Evolutionary conservation across 2,797 vertebrate genomes (phyloP).

Genomic region (Pelodytes ibericus): DNA sequence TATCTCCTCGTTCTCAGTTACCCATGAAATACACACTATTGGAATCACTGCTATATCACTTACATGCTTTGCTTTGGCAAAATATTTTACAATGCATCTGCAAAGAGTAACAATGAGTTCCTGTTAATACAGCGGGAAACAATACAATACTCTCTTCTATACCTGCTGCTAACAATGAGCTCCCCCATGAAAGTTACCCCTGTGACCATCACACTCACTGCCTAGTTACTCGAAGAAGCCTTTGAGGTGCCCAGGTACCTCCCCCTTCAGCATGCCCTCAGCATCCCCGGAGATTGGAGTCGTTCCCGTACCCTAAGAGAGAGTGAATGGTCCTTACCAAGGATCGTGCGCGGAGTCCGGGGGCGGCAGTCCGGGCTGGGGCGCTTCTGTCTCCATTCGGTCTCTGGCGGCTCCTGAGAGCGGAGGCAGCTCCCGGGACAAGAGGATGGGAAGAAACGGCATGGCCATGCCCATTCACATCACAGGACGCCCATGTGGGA

Average conservation of each 20-base stretch:
- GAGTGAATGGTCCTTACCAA: constrained; percentile 76
- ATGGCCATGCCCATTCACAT: constrained; percentile 8
- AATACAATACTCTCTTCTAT: neutral
- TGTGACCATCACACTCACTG: constrained; percentile 63
- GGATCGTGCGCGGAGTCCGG: constrained; percentile 96
- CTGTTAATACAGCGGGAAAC: neutral
- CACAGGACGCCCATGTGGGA: constrained; percentile 21
- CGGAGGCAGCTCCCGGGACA: constrained; percentile 55
- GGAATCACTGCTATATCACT: neutral
- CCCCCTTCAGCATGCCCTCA: constrained; percentile 31
- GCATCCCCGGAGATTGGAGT: constrained; percentile 35
- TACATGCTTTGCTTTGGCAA: neutral
- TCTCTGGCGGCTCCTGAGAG: constrained; percentile 61
- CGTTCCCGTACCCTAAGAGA: neutral
- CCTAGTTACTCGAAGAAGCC: constrained; percentile 61
- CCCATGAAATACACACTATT: neutral
- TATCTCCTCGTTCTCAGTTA: neutral
- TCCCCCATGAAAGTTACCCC: constrained; percentile 14
- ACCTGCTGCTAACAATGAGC: constrained; percentile 1
- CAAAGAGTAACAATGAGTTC: constrained; percentile 5
- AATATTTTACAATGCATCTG: constrained; percentile 8
- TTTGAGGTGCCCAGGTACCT: constrained; percentile 45
- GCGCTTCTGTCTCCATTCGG: constrained; percentile 95
- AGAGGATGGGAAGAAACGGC: constrained; percentile 51
- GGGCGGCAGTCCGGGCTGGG: constrained; percentile 92